phyloP scores from a whole-genome alignment of 2,797 vertebrate species.

The Uromys caudimaculatus region DNA sequence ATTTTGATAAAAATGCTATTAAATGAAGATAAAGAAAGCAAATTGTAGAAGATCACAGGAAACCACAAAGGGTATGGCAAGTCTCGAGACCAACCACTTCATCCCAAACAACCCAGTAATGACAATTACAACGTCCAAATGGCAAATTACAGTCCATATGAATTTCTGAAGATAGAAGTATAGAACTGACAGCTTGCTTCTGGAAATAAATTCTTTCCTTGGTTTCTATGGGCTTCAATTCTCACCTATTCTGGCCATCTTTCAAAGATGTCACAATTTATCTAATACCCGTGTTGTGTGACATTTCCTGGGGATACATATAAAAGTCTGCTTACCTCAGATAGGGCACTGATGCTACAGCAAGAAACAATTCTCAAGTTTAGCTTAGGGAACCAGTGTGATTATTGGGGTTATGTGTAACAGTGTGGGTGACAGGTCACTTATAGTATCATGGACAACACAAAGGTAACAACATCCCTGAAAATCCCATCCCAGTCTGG shows the following conservation, averaged over 20 bases:
- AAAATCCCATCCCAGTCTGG: not conserved
- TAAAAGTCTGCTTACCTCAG: not conserved
- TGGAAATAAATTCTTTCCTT: slow-evolving; percentile 14
- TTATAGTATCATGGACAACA: not conserved
- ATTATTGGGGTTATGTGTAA: not conserved
- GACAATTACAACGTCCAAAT: not conserved
- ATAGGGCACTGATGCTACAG: not conserved
- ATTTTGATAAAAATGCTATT: not conserved
- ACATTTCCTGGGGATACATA: not conserved
- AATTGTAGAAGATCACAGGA: not conserved
- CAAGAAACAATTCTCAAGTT: not conserved
- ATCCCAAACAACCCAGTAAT: not conserved
- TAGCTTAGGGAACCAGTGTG: not conserved
- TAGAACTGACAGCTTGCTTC: not conserved
- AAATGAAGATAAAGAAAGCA: not conserved
- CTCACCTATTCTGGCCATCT: not conserved
- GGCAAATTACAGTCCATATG: not conserved
- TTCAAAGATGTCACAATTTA: not conserved
- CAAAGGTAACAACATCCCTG: not conserved
- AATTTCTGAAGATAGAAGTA: not conserved
- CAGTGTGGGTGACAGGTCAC: not conserved
- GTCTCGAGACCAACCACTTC: not conserved
- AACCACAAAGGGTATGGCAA: not conserved
- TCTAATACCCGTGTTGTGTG: not conserved
- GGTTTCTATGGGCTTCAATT: not conserved